Conservation (phyloP, 2,113 vertebrate species). For the Ciconia maguari region DNA sequence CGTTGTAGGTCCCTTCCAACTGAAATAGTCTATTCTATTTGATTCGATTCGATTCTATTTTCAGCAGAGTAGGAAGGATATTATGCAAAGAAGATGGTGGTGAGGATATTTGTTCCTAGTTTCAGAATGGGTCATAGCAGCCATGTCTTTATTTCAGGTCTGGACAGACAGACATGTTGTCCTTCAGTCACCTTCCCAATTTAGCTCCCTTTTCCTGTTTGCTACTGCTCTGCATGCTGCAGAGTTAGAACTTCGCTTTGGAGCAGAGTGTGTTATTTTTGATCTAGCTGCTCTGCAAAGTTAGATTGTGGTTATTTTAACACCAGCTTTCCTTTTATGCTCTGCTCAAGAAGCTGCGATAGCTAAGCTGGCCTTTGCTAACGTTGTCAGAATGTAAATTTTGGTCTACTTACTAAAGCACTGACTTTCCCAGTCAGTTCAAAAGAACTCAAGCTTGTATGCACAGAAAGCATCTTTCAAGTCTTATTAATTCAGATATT, state of each 20-base stretch:
- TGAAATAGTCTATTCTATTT: background rate
- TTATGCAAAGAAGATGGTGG: background rate
- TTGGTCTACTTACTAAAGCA: background rate
- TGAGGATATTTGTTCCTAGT: background rate
- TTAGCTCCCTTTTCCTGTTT: constrained; percentile 18
- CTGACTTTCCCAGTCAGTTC: background rate
- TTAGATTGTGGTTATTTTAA: background rate
- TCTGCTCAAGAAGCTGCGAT: background rate
- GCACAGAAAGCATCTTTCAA: background rate
- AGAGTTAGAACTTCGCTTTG: background rate
- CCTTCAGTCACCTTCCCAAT: background rate
- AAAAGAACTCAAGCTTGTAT: background rate
- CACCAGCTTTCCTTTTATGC: background rate
- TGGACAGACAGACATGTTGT: background rate
- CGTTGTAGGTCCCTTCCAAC: background rate
- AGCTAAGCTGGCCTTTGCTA: background rate
- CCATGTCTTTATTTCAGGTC: background rate
- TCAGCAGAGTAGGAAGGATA: background rate
- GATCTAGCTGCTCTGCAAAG: background rate
- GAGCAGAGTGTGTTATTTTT: background rate
- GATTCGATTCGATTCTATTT: background rate
- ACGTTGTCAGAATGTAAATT: background rate
- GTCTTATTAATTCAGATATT: background rate
- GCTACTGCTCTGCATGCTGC: background rate
- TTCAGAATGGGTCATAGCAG: background rate